Evolutionary conservation across 2,797 vertebrate species (phyloP), one percentile per base, ranked within the genome.

Genomic region (Alectoris magna): DNA sequence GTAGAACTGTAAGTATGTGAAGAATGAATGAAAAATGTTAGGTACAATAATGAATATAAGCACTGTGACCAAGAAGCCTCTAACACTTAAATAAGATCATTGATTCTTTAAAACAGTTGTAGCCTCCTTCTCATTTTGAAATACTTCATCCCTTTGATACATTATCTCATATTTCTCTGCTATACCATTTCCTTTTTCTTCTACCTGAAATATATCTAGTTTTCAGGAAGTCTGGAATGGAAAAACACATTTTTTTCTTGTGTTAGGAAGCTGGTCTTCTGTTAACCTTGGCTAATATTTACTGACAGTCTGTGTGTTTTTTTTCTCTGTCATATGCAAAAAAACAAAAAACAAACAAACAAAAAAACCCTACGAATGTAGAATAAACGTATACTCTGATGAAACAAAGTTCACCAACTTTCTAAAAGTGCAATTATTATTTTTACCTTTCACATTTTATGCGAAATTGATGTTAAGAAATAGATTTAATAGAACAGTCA

Each of bases 391-490:
- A 79, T n/a, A 63, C 23, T 46, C 23, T 77, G 12, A 49, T 49
- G 90, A 74, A 55, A 63, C 84, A 90, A 91, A 48, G 41, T 5
- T 10, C 43, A 56, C 0, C 8, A 55, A n/a, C 11, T 38, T 56
- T 18, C 39, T 29, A 27, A 34, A 55, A 83, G 2, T 18, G 19
- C 46, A 34, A 49, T 80, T 80, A 53, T 67, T 89, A 46, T 82
- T 88, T 94, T 94, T 78, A 48, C 77, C 51, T 75, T 91, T 76
- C 94, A 88, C 90, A 76, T 55, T 95, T 95, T 66, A 76, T 77
- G 18, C 64, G 43, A 95, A 84, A 80, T 19, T 83, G 8, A 66
- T 69, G 24, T 73, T 94, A 90, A 93, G 46, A 94, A 86, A 58
- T 2, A 90, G 36, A 92, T 89, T 94, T 94, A 91, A 91, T 85